Base-by-base conservation (phyloP, 1,140 invertebrate species). In the Diuraphis noxia region DNA sequence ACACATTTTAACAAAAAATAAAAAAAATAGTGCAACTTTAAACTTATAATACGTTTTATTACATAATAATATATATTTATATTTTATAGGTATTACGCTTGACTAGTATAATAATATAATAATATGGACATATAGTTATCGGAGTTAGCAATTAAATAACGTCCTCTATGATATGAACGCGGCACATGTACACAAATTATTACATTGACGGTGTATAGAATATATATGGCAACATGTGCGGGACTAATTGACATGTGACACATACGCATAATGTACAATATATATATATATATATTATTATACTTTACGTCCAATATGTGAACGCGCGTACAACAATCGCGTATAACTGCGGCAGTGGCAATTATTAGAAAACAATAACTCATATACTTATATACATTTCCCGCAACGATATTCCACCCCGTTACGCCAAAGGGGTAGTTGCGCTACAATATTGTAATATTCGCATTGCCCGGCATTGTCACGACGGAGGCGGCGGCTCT, bases 311-410 rank as follows among this genome's bases (percentile, higher is more conserved):
- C 34, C 77, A 82, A 49, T 81, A 38, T 79, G 88, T 38, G 41
- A 21, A 0, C 63, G 19, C 9, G 38, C 88, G 40, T 63, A n/a
- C n/a, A 63, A 63, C 30, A 63, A 63, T 63, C 63, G 30, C n/a
- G 7, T 36, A 36, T 8, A 19, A 25, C 30, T 43, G 36, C 41
- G 1, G 43, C 38, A 34, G 34, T 46, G 63, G 77, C 89, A 91
- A 91, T 91, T 91, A 91, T 34, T 77, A 91, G 89, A 91, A 91
- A 91, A 91, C 89, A 91, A 91, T 91, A 81, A 90, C 72, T 90
- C 88, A 77, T 40, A 72, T 63, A 79, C 38, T 23, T 77, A 36
- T 77, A 79, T 38, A 81, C 36, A 81, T 89, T 10, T 38, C 63
- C 23, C 30, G 19, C 43, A 34, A 36, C 88, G 7, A 36, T 90